phyloP scores from a whole-genome alignment of 2,888 invertebrate genomes.

The Dione vanillae region DNA sequence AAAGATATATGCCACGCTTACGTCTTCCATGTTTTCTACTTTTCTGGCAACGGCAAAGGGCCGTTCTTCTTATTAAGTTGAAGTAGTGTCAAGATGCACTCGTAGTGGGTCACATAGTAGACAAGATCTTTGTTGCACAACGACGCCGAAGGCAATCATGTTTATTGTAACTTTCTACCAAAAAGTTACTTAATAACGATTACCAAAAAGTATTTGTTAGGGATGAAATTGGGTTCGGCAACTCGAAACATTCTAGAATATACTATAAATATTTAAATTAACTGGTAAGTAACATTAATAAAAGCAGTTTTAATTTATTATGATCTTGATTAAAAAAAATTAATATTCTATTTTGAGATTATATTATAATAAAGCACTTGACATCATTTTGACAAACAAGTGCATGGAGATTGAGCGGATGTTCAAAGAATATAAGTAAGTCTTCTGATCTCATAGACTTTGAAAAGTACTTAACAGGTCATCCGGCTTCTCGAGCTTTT shows the following conservation, averaged over 20 bases:
- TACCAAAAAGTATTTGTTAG: conserved; percentile 5
- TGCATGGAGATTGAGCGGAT: conserved; percentile 35
- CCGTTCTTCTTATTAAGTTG: conserved; percentile 74
- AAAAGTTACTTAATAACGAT: conserved; percentile 42
- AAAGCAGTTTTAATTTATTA: not conserved
- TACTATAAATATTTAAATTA: not conserved
- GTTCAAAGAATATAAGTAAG: conserved; percentile 41
- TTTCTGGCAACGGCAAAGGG: conserved; percentile 60
- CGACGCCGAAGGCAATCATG: conserved; percentile 44
- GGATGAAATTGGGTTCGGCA: not conserved
- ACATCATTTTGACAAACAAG: conserved; percentile 39
- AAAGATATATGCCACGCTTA: conserved; percentile 39
- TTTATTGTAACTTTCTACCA: conserved; percentile 41
- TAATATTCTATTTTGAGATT: conserved; percentile 21
- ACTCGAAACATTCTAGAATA: not conserved
- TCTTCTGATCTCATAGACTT: conserved; percentile 48
- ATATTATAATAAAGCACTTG: conserved; percentile 36
- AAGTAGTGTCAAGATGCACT: conserved; percentile 73
- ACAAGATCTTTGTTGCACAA: conserved; percentile 65
- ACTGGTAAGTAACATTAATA: not conserved
- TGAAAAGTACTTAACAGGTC: conserved; percentile 57
- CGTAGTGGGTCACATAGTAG: conserved; percentile 67
- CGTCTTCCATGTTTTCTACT: conserved; percentile 42
- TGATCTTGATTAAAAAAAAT: not conserved
- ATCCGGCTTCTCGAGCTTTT: conserved; percentile 55